Evolutionary conservation across 2,113 vertebrate species (phyloP).

Genomic region (Corythornis madagascariensis): DNA sequence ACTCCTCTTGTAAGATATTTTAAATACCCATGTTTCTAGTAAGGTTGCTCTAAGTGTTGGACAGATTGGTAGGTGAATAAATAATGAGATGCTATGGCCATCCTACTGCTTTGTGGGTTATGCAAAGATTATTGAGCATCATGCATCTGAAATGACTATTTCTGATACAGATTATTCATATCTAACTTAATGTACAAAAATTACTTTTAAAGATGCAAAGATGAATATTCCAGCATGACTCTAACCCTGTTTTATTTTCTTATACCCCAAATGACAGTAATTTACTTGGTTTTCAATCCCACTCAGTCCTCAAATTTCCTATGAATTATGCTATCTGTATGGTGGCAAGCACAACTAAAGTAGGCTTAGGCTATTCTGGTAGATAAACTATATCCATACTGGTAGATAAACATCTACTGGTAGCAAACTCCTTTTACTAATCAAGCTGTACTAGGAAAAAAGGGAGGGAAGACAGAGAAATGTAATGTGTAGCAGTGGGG

Average conservation of each 20-base stretch:
- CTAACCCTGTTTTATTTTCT: background rate
- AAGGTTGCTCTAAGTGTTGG: background rate
- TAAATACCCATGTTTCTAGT: background rate
- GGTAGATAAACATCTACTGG: background rate
- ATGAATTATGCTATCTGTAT: background rate
- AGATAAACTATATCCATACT: too few species aligned
- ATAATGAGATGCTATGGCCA: fast-evolving
- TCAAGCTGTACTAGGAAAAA: background rate
- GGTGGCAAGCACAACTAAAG: background rate
- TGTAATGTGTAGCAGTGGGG: background rate
- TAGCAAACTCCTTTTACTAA: background rate
- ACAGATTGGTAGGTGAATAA: background rate
- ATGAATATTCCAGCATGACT: background rate
- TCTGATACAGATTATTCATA: background rate
- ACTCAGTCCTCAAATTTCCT: background rate
- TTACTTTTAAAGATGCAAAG: background rate
- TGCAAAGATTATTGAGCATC: background rate
- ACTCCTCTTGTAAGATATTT: slow-evolving; percentile 88
- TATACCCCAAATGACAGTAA: background rate
- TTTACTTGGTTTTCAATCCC: background rate
- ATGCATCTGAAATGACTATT: background rate
- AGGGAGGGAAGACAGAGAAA: background rate
- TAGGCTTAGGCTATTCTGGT: background rate
- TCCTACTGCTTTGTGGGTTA: background rate
- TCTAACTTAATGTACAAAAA: background rate